Evolutionary conservation across 2,797 vertebrate genomes (phyloP).

Genomic region (Gambusia yucatana): DNA sequence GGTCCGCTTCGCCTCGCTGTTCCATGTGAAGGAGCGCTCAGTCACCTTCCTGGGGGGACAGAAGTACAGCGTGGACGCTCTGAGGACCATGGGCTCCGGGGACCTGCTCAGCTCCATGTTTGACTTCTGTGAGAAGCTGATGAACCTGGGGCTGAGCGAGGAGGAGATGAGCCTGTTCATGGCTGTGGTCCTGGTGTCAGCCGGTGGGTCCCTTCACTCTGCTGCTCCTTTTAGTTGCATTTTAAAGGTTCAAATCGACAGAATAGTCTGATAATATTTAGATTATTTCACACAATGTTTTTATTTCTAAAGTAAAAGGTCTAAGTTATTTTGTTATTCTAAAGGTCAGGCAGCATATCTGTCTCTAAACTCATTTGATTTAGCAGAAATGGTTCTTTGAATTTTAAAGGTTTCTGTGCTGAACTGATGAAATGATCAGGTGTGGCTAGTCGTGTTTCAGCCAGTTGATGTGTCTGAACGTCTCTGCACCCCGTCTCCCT

Average conservation of each 20-base stretch:
- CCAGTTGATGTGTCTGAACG: background rate
- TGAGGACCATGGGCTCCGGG: conserved; percentile 92
- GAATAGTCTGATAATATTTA: no score
- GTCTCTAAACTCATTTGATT: no score
- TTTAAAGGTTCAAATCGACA: background rate
- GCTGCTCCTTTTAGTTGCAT: background rate
- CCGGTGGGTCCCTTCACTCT: conserved; percentile 79
- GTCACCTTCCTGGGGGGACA: conserved; percentile 95
- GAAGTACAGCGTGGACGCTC: conserved; percentile 89
- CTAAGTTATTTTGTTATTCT: background rate
- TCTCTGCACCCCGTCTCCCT: background rate
- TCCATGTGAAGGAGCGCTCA: conserved; percentile 89
- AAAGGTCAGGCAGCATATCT: no score
- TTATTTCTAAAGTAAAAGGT: background rate
- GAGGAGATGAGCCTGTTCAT: conserved; percentile 99
- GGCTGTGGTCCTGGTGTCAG: conserved; percentile 95
- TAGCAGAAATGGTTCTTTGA: no score
- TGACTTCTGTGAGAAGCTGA: conserved; percentile 95
- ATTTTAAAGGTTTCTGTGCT: no score
- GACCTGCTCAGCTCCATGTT: conserved; percentile 96
- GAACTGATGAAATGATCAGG: background rate
- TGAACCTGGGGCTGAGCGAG: conserved; percentile 89
- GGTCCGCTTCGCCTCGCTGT: conserved; percentile 93
- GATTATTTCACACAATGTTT: background rate
- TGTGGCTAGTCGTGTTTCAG: background rate